These are phyloP conservation scores for Calephelis nemesis DNA, from an alignment of 1,140 invertebrate species.

Conservation along the genomic window DNA sequence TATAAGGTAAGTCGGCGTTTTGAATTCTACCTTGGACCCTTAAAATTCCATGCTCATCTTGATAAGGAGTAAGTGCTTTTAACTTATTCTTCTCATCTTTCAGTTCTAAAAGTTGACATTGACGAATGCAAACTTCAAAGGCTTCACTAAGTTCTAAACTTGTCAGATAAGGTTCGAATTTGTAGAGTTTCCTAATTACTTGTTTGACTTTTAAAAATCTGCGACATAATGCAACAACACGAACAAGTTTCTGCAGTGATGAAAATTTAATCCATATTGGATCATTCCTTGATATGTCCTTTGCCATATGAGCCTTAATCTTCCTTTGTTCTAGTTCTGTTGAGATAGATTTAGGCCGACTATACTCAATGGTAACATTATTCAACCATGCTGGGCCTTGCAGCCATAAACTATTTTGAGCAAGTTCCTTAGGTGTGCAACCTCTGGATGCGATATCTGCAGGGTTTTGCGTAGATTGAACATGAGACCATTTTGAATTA, in stretches of 20 bases:
- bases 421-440: too few relatives aligned
- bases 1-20: slow-evolving; percentile 6
- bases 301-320: slow-evolving; percentile 5
- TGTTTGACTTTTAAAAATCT: background rate
- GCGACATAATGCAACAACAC: too few relatives aligned
- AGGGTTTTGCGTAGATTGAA: too few relatives aligned
- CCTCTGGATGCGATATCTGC: too few relatives aligned
- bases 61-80: slow-evolving; percentile 29
- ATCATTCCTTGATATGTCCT: slow-evolving; percentile 1
- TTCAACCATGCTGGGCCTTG: too few relatives aligned
- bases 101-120: slow-evolving; percentile 12
- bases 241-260: too few relatives aligned
- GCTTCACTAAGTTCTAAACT: slow-evolving; percentile 22
- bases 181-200: background rate
- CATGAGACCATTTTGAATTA: too few relatives aligned
- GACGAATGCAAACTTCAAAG: slow-evolving; percentile 23
- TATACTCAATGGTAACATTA: too few relatives aligned
- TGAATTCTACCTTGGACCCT: slow-evolving; percentile 29
- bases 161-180: slow-evolving; percentile 1
- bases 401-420: too few relatives aligned
- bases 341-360: too few relatives aligned
- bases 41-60: slow-evolving; percentile 24
- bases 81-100: slow-evolving; percentile 27
- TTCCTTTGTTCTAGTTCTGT: background rate
- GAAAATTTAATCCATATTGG: too few relatives aligned